Percentiles rank a stretch among this genome's conserved stretches.
These are phyloP conservation scores for Amazonetta brasiliensis DNA, from an alignment of 2,797 vertebrate genomes.

Conservation along the genomic window DNA sequence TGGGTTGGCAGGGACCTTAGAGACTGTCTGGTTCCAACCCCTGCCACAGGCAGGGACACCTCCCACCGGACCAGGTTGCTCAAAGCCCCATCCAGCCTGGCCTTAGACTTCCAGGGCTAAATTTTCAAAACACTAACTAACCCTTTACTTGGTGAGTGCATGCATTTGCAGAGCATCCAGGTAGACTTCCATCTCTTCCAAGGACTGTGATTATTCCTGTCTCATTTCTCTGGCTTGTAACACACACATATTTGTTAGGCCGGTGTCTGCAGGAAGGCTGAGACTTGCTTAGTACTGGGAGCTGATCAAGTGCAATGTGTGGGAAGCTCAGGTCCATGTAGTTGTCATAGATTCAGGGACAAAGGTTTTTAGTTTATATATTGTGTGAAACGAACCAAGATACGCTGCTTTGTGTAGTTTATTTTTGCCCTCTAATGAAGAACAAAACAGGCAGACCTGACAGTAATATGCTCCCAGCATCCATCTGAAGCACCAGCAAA, in stretches of 20 bases:
- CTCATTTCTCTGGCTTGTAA: neutral
- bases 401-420: neutral
- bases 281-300: neutral
- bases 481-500: neutral
- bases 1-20: too few relatives aligned
- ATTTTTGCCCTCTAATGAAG: neutral
- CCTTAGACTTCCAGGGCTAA: neutral
- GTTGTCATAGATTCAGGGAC: neutral
- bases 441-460: neutral
- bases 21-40: too few relatives aligned
- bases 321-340: neutral
- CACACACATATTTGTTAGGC: neutral
- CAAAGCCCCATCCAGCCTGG: too few relatives aligned
- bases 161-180: neutral
- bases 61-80: too few relatives aligned
- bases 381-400: neutral
- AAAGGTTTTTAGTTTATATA: neutral
- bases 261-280: neutral
- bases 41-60: too few relatives aligned
- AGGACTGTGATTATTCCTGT: neutral
- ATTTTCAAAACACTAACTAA: neutral
- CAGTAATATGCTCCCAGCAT: neutral
- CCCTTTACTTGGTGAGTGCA: neutral
- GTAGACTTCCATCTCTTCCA: neutral
- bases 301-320: neutral